phyloP scores from a whole-genome alignment of 1,140 invertebrate genomes.

The Tribolium castaneum region DNA sequence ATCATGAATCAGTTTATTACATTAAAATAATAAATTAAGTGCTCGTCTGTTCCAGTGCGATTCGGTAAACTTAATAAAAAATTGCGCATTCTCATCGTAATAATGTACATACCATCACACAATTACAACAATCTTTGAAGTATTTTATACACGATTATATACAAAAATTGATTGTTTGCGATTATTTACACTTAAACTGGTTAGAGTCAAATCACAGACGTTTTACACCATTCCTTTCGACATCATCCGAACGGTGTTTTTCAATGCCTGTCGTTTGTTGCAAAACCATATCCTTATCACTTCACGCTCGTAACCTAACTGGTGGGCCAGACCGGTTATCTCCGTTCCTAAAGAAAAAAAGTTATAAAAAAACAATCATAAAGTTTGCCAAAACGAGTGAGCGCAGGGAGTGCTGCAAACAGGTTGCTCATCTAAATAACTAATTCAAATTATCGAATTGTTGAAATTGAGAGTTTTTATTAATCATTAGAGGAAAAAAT shows the following conservation, averaged over 20 bases:
- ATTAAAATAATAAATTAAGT: conserved; percentile 38
- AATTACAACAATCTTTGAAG: conserved; percentile 27
- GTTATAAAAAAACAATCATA: too few relatives aligned
- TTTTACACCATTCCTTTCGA: conserved; percentile 77
- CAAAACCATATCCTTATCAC: conserved; percentile 99
- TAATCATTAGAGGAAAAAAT: too few relatives aligned
- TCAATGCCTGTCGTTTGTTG: conserved; percentile 96
- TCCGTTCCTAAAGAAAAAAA: conserved; percentile 71
- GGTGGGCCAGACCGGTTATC: conserved; percentile 94
- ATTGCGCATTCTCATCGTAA: neutral
- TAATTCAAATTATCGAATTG: too few relatives aligned
- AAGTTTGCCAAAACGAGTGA: too few relatives aligned
- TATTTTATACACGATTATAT: conserved; percentile 27
- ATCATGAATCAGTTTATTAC: conserved; percentile 32
- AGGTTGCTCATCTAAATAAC: too few relatives aligned
- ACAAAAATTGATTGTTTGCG: conserved; percentile 31
- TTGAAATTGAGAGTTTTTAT: too few relatives aligned
- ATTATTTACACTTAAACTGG: conserved; percentile 23
- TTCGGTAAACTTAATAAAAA: conserved; percentile 27
- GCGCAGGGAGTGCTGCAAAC: too few relatives aligned
- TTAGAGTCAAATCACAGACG: conserved; percentile 47
- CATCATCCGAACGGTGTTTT: conserved; percentile 95
- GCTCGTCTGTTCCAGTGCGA: conserved; percentile 5
- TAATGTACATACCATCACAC: conserved; percentile 18
- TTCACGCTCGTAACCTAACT: conserved; percentile 96